These are phyloP conservation scores for Cecidostiba fungosa DNA, from an alignment of 2,888 invertebrate genomes.

Conservation along the genomic window DNA sequence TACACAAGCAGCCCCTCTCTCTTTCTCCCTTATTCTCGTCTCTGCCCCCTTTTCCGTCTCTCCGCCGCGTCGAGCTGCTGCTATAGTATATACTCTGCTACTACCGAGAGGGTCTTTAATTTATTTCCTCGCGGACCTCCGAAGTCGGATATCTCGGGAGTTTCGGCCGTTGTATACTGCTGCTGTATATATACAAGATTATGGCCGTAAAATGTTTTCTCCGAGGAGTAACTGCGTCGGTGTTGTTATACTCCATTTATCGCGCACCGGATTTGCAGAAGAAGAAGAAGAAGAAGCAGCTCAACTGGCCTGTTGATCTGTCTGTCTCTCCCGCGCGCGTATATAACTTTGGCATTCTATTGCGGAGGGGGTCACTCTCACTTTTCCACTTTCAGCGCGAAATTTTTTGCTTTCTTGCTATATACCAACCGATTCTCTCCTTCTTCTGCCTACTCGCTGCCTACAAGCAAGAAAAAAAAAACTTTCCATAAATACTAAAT, in stretches of 20 bases:
- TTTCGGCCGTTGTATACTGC: not conserved
- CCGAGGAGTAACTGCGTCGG: constrained; percentile 29
- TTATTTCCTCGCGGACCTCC: constrained; percentile 52
- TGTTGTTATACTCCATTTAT: not conserved
- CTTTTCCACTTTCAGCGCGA: not conserved
- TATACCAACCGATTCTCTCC: not conserved
- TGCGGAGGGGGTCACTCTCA: not conserved
- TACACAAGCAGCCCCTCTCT: not conserved
- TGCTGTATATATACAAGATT: constrained; percentile 27
- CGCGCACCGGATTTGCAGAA: not conserved
- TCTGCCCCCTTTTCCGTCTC: constrained; percentile 16
- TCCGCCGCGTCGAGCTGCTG: not conserved
- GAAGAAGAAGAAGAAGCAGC: no score
- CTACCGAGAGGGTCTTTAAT: constrained; percentile 52
- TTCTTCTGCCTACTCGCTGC: no score
- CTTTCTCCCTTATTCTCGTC: constrained; percentile 5
- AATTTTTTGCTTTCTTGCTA: not conserved
- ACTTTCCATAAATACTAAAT: not conserved
- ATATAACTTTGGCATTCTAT: not conserved
- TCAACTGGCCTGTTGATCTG: not conserved
- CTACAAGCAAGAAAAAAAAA: not conserved
- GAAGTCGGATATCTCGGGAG: not conserved
- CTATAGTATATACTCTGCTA: no score
- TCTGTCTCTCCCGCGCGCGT: not conserved
- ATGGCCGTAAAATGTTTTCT: constrained; percentile 55